These are phyloP conservation scores for Prionace glauca DNA, from an alignment of 2,797 vertebrate genomes.

Conservation along the genomic window DNA sequence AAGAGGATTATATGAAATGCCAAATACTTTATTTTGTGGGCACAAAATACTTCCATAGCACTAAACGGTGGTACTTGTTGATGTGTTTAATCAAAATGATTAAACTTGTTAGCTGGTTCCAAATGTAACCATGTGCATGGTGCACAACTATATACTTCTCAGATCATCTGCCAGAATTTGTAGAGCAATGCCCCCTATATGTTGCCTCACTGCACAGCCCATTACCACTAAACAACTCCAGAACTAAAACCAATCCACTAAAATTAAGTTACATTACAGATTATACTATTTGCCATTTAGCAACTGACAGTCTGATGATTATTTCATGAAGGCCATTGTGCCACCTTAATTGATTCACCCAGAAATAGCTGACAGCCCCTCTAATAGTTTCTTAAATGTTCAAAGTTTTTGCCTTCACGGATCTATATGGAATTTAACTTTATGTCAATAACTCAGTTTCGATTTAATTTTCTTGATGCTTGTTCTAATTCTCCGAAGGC, in stretches of 20 bases:
- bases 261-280: too few relatives aligned
- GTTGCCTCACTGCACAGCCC: not conserved
- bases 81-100: too few relatives aligned
- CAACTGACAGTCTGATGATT: not conserved
- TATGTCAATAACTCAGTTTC: not conserved
- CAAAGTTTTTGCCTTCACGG: not conserved
- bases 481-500: not conserved
- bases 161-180: too few relatives aligned
- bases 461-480: not conserved
- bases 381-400: not conserved
- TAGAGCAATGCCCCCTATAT: not conserved
- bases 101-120: too few relatives aligned
- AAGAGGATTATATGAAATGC: not conserved
- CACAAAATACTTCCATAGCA: not conserved
- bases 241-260: too few relatives aligned
- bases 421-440: not conserved
- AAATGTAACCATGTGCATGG: too few relatives aligned
- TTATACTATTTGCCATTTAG: not conserved
- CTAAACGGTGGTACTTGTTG: too few relatives aligned
- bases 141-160: too few relatives aligned
- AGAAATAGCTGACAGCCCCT: not conserved
- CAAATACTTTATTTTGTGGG: not conserved
- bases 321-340: not conserved
- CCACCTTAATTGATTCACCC: not conserved
- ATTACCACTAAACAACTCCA: not conserved